Evolutionary conservation across 2,888 invertebrate genomes (phyloP).

Genomic region (Phanerotoma sp.): DNA sequence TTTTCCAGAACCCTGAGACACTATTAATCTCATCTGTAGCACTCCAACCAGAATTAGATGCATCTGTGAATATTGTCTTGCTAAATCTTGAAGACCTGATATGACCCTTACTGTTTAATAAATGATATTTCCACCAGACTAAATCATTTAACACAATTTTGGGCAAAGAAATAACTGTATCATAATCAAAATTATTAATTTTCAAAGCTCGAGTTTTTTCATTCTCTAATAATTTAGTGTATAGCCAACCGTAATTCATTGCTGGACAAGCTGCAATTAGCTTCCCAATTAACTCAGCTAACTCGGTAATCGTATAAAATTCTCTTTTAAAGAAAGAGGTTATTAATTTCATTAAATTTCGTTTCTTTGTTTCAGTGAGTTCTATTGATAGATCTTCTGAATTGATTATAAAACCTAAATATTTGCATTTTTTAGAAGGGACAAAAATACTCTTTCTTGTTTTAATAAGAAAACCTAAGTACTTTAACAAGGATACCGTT

Average conservation of each 20-base stretch:
- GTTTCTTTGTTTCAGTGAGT: constrained; percentile 10
- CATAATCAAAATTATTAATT: constrained; percentile 5
- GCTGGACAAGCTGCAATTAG: constrained; percentile 4
- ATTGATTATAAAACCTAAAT: constrained; percentile 16
- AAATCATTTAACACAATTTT: not conserved
- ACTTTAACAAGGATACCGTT: not conserved
- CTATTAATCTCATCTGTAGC: not conserved
- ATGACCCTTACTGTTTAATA: not conserved
- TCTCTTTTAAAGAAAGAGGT: too few relatives aligned
- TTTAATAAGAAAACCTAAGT: constrained; percentile 12
- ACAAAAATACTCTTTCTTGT: not conserved
- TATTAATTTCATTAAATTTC: too few relatives aligned
- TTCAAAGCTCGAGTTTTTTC: not conserved
- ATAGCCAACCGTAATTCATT: constrained; percentile 13
- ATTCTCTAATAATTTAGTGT: constrained; percentile 9
- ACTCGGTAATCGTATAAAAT: too few relatives aligned
- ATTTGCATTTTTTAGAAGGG: constrained; percentile 8
- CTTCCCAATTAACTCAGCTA: too few relatives aligned
- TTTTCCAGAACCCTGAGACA: not conserved
- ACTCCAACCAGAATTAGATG: constrained; percentile 8
- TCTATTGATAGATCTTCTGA: constrained; percentile 14
- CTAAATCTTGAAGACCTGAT: not conserved
- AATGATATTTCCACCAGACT: constrained; percentile 10
- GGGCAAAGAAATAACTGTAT: constrained; percentile 5
- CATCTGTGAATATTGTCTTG: constrained; percentile 1